phyloP scores from a whole-genome alignment of 2,797 vertebrate species.

The Catamblyrhynchus diadema region DNA sequence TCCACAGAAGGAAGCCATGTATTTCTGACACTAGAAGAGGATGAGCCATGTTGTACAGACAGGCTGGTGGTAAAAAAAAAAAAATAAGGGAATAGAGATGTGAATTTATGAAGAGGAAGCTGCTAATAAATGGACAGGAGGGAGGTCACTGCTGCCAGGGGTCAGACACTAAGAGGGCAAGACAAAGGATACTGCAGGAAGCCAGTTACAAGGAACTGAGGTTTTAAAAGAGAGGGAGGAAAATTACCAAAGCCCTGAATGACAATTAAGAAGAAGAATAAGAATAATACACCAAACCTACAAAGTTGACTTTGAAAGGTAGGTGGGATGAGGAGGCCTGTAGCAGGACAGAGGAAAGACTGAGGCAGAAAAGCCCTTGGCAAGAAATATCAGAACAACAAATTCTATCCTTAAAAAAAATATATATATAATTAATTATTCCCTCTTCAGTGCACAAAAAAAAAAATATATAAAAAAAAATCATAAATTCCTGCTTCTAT shows the following conservation, averaged over 20 bases:
- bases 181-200: neutral
- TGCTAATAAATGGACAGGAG: neutral
- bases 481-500: neutral
- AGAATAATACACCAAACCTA: neutral
- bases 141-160: neutral
- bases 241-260: neutral
- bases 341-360: neutral
- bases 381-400: neutral
- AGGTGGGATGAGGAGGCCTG: neutral
- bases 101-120: neutral
- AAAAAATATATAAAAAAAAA: neutral
- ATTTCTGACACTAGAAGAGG: neutral
- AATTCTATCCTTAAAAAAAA: neutral
- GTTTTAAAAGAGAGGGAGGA: neutral
- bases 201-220: neutral
- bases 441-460: neutral
- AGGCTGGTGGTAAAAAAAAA: neutral
- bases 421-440: neutral
- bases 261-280: neutral
- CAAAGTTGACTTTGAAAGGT: neutral
- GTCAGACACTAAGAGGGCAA: neutral
- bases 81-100: neutral
- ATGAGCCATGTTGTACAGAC: neutral
- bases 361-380: neutral
- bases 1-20: neutral